Evolutionary conservation across 2,888 invertebrate genomes (phyloP).

Genomic region (Pyrrhosoma nymphula): DNA sequence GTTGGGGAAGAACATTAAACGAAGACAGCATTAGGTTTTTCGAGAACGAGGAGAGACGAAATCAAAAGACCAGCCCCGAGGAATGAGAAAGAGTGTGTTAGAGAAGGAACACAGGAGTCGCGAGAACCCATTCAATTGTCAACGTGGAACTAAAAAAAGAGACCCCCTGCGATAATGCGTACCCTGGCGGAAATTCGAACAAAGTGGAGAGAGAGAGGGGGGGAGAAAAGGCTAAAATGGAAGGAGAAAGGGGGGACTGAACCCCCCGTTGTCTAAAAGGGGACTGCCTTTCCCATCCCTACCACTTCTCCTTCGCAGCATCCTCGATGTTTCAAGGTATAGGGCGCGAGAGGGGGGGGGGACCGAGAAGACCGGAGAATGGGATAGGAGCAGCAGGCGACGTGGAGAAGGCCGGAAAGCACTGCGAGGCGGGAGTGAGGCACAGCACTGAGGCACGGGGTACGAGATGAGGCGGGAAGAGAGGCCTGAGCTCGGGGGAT

Average conservation of each 20-base stretch:
- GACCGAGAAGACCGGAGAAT: not conserved
- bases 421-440: not conserved
- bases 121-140: slow-evolving; percentile 50
- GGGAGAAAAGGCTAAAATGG: slow-evolving; percentile 23
- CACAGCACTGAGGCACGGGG: not conserved
- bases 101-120: not conserved
- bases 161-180: slow-evolving; percentile 38
- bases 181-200: slow-evolving; percentile 40
- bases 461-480: no score
- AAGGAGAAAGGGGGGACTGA: not conserved
- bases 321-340: not conserved
- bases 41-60: not conserved
- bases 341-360: not conserved
- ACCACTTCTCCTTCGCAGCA: not conserved
- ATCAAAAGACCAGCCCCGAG: not conserved
- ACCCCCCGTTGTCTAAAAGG: not conserved
- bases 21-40: not conserved
- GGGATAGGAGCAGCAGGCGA: slow-evolving; percentile 49
- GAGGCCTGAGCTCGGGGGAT: not conserved
- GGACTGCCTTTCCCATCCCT: not conserved
- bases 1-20: not conserved
- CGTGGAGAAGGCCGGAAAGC: not conserved
- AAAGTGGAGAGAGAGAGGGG: slow-evolving; percentile 7
- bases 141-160: slow-evolving; percentile 28
- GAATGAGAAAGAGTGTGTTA: not conserved